These are phyloP conservation scores for Xenopus borealis DNA, from an alignment of 2,113 vertebrate species.

Conservation along the genomic window DNA sequence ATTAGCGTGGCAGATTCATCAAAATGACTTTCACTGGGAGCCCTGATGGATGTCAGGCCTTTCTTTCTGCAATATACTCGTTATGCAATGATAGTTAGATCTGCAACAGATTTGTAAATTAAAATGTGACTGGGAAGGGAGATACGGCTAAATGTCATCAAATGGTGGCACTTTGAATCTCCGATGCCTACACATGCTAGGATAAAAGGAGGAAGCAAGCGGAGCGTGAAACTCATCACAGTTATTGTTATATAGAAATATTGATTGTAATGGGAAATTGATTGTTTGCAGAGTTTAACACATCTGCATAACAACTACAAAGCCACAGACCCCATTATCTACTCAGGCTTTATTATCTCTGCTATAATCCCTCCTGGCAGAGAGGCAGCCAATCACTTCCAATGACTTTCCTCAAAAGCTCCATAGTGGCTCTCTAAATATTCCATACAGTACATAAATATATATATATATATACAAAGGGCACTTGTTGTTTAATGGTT, in stretches of 20 bases:
- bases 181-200: constrained; percentile 12
- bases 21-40: constrained; percentile 42
- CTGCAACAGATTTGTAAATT: constrained; percentile 39
- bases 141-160: constrained; percentile 34
- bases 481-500: too few species aligned
- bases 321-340: background rate
- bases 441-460: too few species aligned
- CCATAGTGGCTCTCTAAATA: too few species aligned
- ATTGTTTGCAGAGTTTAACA: constrained; percentile 4
- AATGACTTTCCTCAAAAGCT: too few species aligned
- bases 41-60: constrained; percentile 32
- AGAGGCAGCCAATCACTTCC: too few species aligned
- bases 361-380: background rate
- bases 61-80: constrained; percentile 16
- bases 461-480: too few species aligned
- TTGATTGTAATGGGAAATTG: background rate
- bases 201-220: constrained; percentile 26
- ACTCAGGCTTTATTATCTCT: background rate
- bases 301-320: background rate
- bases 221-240: constrained; percentile 4
- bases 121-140: constrained; percentile 26
- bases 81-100: constrained; percentile 39
- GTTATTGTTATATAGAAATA: constrained; percentile 2
- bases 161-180: constrained; percentile 36
- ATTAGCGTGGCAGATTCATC: constrained; percentile 45